These are phyloP conservation scores for Piezodorus guildinii DNA, from an alignment of 1,140 invertebrate species.

Conservation along the genomic window DNA sequence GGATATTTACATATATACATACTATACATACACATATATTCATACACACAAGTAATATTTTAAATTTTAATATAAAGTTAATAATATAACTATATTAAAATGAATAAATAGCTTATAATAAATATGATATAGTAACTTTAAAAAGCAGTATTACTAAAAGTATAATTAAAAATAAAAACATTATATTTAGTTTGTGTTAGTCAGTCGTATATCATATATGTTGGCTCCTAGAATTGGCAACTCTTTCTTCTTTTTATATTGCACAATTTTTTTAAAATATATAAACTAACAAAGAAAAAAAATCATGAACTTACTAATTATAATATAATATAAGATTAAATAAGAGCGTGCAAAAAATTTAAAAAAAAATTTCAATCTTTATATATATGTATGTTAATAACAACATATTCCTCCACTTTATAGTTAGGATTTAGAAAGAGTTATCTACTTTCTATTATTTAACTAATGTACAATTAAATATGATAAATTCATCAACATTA, in stretches of 20 bases:
- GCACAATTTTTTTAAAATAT: conserved; percentile 21
- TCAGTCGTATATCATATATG: conserved; percentile 22
- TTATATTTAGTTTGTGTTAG: conserved; percentile 23
- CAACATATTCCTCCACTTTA: conserved; percentile 8
- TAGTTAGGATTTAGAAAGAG: not conserved
- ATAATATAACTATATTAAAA: conserved; percentile 27
- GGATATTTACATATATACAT: too few species aligned
- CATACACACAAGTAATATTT: not conserved
- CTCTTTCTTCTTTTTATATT: conserved; percentile 21
- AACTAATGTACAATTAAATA: conserved; percentile 16
- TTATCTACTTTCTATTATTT: conserved; percentile 6
- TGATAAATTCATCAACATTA: conserved; percentile 23
- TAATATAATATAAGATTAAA: too few species aligned
- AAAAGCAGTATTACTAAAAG: conserved; percentile 24
- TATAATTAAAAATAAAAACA: conserved; percentile 22
- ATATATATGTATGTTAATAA: conserved; percentile 2
- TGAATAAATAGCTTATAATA: conserved; percentile 26
- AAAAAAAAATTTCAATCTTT: conserved; percentile 8
- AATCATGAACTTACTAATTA: conserved; percentile 1
- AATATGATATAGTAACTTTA: conserved; percentile 25
- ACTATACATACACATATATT: too few species aligned
- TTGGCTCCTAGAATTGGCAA: conserved; percentile 24
- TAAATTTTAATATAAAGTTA: conserved; percentile 21
- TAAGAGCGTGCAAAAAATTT: conserved; percentile 7
- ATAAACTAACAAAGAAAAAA: conserved; percentile 3